Base-by-base conservation (phyloP, 2,888 invertebrate species). In the Zootermopsis nevadensis region DNA sequence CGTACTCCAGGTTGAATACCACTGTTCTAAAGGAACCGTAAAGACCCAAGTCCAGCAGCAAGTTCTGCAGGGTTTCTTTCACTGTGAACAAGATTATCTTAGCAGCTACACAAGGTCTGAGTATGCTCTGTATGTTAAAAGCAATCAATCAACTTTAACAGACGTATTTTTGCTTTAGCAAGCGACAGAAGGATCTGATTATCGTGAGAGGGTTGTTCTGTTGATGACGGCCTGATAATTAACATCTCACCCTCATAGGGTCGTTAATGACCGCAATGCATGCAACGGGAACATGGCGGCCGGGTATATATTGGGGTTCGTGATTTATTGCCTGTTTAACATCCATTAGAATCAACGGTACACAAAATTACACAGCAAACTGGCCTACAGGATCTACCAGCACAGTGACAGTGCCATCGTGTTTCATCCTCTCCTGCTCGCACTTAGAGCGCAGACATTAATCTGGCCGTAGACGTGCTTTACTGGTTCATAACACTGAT, bases 211-310 rank as follows among this genome's bases (percentile, higher is more conserved):
- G 60, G 27, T 27, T 60, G 60, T 60, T 60, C 60, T 60, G 60
- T 27, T 60, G 60, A 60, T 60, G 60, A 60, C 60, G 60, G 1
- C 12, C 3, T 27, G 60, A 60, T 60, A 60, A 60, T 60, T 60
- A 60, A 60, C 60, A 60, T 60, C 60, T 60, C 60, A 60, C 60
- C 60, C 60, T 60, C 60, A 27, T n/a, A 60, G 60, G n/a, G n/a
- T 27, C 60, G 60, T 60, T 60, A 60, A 60, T 60, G 60, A 60
- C 60, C 60, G 27, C 60, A 60, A 60, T 27, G 60, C 60, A 3
- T 4, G n/a, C 4, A 60, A 12, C 24, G 27, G 27, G n/a, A 60
- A 60, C 27, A 60, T 60, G 27, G 60, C 15, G 48, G 12, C n/a
- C 60, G 60, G 8, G 60, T 24, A 27, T 24, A 0, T 60, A 60